Conservation (phyloP, 1,140 invertebrate genomes). For the Drosophila elegans region DNA sequence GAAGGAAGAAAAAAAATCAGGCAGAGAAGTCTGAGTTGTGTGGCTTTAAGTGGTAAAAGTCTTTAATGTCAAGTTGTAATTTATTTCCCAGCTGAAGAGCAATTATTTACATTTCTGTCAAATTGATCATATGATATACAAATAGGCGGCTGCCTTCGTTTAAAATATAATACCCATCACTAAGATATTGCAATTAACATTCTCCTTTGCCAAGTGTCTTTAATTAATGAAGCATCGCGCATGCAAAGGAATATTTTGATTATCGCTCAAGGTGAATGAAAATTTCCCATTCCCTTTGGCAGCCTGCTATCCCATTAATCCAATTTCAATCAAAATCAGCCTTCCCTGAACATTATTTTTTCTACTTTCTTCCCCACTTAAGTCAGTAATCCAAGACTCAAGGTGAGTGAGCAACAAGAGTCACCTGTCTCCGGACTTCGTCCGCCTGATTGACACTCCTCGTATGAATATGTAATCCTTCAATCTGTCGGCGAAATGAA, state of each 20-base stretch:
- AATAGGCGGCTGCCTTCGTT: neutral
- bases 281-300: slow-evolving; percentile 19
- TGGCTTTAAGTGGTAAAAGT: neutral
- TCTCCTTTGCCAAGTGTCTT: neutral
- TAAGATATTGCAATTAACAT: neutral
- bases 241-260: neutral
- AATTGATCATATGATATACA: slow-evolving; percentile 11
- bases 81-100: slow-evolving; percentile 12
- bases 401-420: slow-evolving; percentile 17
- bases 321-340: slow-evolving; percentile 38
- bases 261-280: slow-evolving; percentile 9
- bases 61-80: slow-evolving; percentile 22
- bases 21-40: slow-evolving; percentile 9
- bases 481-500: slow-evolving; percentile 43
- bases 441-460: slow-evolving; percentile 61
- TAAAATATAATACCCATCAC: neutral
- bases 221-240: neutral
- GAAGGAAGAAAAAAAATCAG: neutral
- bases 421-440: slow-evolving; percentile 17
- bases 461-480: slow-evolving; percentile 57
- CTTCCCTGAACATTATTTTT: slow-evolving; percentile 11
- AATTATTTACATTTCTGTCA: slow-evolving; percentile 32
- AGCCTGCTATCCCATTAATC: slow-evolving; percentile 16
- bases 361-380: neutral
- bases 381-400: slow-evolving; percentile 37